Evolutionary conservation across 2,113 vertebrate species (phyloP).

Genomic region (Eudorcas thomsonii): DNA sequence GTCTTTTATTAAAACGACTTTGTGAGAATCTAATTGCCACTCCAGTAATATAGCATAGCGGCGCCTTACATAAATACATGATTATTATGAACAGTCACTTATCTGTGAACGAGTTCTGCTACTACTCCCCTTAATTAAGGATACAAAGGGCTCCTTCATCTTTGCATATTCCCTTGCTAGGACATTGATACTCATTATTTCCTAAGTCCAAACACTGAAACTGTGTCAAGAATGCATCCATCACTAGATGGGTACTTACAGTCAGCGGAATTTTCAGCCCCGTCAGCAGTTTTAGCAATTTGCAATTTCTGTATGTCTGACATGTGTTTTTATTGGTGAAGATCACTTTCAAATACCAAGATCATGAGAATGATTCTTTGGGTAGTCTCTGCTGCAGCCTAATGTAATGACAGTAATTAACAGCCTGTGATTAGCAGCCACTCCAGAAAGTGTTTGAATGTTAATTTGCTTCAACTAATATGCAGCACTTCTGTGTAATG

Average conservation of each 20-base stretch:
- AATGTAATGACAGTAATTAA: conserved; percentile 98
- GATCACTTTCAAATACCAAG: conserved; percentile 96
- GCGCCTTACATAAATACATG: conserved; percentile 95
- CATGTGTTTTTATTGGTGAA: conserved; percentile 91
- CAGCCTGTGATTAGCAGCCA: conserved; percentile 91
- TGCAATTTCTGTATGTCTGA: conserved; percentile 94
- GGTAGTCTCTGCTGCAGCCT: conserved; percentile 87
- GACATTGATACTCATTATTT: conserved; percentile 99
- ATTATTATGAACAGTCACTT: conserved; percentile 97
- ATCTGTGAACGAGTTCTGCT: conserved; percentile 90
- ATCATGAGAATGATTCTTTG: conserved; percentile 94
- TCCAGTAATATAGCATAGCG: conserved; percentile 89
- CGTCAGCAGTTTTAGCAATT: conserved; percentile 97
- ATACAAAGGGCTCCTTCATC: conserved; percentile 93
- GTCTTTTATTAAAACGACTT: conserved; percentile 85
- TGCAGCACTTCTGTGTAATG: conserved; percentile 83
- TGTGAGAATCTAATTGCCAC: conserved; percentile 86
- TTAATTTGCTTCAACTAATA: conserved; percentile 92
- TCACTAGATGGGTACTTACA: conserved; percentile 87
- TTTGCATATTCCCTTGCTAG: conserved; percentile 97
- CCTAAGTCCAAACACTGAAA: conserved; percentile 98
- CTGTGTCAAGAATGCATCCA: conserved; percentile 99
- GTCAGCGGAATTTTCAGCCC: conserved; percentile 91
- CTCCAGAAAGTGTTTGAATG: conserved; percentile 89
- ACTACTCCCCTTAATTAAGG: conserved; percentile 97